These are phyloP conservation scores for Drosophila kohkoa DNA, from an alignment of 1,140 invertebrate genomes.

Conservation along the genomic window DNA sequence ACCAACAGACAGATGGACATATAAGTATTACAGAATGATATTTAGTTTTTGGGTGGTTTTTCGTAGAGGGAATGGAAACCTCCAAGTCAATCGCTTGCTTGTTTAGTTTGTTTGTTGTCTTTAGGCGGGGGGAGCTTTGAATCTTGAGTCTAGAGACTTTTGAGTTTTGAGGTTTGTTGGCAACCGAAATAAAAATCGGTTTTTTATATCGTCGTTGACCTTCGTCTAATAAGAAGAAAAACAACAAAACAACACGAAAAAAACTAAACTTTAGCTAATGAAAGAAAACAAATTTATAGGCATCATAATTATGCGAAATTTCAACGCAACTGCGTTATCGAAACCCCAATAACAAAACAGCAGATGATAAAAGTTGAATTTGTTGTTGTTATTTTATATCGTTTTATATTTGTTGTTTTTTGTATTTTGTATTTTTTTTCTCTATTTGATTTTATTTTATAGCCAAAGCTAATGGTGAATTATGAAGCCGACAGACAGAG, in stretches of 20 bases:
- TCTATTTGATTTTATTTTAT: conserved; percentile 46
- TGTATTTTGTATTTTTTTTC: conserved; percentile 40
- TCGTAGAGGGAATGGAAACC: conserved; percentile 1
- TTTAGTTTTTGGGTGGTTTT: conserved; percentile 1
- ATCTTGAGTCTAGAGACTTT: conserved; percentile 21
- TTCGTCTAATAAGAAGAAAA: conserved; percentile 76
- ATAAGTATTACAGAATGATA: conserved; percentile 40
- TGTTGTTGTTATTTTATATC: conserved; percentile 16
- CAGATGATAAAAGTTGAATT: conserved; percentile 59
- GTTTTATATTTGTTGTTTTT: conserved; percentile 6
- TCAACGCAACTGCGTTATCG: conserved; percentile 72
- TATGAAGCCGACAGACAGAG: conserved; percentile 63
- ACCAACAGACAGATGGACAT: conserved; percentile 21
- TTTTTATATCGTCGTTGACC: conserved; percentile 82
- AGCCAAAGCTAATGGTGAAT: conserved; percentile 73
- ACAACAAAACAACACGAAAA: conserved; percentile 49
- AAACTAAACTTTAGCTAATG: conserved; percentile 74
- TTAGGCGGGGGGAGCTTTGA: neutral
- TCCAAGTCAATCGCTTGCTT: conserved; percentile 9
- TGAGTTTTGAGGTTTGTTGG: conserved; percentile 36
- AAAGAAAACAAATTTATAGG: conserved; percentile 84
- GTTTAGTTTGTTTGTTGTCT: conserved; percentile 28
- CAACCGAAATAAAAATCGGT: conserved; percentile 69
- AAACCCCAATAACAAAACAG: conserved; percentile 38
- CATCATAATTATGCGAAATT: conserved; percentile 83